A percentile compares a stretch with the other conserved stretches of the same genome.
Conservation (phyloP, 2,797 vertebrate genomes). For the Poecilia velifera region DNA sequence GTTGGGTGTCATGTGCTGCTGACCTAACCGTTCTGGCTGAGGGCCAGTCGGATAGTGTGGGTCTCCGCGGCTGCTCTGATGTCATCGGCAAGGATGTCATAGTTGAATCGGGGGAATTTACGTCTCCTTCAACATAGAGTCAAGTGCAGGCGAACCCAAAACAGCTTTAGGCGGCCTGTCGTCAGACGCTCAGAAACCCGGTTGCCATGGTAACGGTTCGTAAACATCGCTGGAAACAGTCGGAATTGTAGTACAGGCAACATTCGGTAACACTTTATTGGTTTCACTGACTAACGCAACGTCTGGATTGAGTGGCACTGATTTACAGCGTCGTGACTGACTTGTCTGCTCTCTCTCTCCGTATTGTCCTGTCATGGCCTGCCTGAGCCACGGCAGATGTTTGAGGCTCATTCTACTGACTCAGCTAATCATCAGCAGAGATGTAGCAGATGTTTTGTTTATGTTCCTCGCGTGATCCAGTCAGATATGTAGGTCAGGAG, state of each 20-base stretch:
- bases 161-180: conserved; percentile 85
- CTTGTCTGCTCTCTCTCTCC: conserved; percentile 36
- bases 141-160: conserved; percentile 77
- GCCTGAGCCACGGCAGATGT: conserved; percentile 53
- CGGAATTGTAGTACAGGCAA: conserved; percentile 50
- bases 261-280: conserved; percentile 53
- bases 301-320: conserved; percentile 60
- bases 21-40: conserved; percentile 65
- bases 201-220: conserved; percentile 87
- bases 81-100: conserved; percentile 74
- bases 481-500: conserved; percentile 1
- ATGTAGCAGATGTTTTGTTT: conserved; percentile 27
- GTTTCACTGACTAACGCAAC: conserved; percentile 55
- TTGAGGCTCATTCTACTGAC: conserved; percentile 42
- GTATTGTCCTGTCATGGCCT: conserved; percentile 32
- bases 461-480: conserved; percentile 3
- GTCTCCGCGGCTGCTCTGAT: conserved; percentile 58
- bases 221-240: conserved; percentile 91
- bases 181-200: conserved; percentile 85
- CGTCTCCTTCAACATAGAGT: conserved; percentile 53
- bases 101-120: conserved; percentile 54
- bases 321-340: conserved; percentile 37
- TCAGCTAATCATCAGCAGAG: conserved; percentile 36
- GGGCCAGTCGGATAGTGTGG: conserved; percentile 60
- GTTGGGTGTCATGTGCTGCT: conserved; percentile 73